Base-by-base conservation (phyloP, 2,113 vertebrate species). In the Cyanocitta stelleri region DNA sequence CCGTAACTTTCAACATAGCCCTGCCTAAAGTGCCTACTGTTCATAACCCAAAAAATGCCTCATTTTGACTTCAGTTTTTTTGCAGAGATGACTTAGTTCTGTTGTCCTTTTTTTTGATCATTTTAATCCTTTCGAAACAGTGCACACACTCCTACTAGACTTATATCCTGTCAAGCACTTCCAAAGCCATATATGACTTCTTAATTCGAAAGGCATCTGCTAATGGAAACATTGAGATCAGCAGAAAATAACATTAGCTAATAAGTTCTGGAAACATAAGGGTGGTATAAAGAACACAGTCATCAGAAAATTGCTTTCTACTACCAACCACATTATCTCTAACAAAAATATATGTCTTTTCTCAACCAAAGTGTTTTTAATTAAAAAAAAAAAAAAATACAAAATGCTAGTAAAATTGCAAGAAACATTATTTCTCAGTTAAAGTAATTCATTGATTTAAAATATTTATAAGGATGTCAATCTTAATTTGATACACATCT, bases 41-140 rank as follows among this genome's bases (percentile, higher is more conserved):
- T 95, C 66, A 80, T 95, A 95, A 94, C 56, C 24, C 6, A 92
- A 92, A 96, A 94, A 3, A 2, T 3, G 7, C 62, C 62, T 58
- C 39, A 44, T 52, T 87, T 97, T 96, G 52, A 87, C 71, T 89
- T 92, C 15, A 80, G 41, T 96, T 96, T 97, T 97, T 71, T 93
- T 95, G 95, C 95, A 96, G 89, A 96, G 94, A 91, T 91, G 27
- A 97, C 23, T 89, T 97, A 93, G 92, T 97, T 92, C 83, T 76
- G 35, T 77, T 96, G 55, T 52, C 49, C 46, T 91, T 93, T 95
- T 85, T 83, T 95, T 93, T 93, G 52, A 91, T 87, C 58, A 43
- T 33, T 97, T 91, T 91, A 83, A 87, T 97, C 83, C 76, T 96
- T 97, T 96, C 85, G 75, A 97, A 94, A 35, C 22, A 69, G 44